A percentile compares a stretch with the other conserved stretches of the same genome.
Conservation (phyloP, 2,797 vertebrate species). For the Pteronotus mesoamericanus region DNA sequence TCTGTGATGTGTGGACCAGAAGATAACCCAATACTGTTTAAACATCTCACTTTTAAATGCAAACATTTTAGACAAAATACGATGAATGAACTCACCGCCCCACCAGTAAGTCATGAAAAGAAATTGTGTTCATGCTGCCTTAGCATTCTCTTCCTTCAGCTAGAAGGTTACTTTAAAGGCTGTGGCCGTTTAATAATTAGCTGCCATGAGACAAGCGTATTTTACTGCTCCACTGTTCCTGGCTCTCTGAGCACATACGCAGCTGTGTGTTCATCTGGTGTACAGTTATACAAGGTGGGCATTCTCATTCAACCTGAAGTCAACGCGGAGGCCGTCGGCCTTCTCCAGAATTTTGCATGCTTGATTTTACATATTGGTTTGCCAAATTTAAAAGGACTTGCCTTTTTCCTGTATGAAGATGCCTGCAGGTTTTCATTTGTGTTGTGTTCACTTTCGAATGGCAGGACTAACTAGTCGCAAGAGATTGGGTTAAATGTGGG, state of each 20-base stretch:
- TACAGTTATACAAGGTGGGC: background rate
- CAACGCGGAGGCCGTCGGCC: background rate
- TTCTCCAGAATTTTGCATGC: constrained; percentile 32
- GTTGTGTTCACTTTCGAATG: background rate
- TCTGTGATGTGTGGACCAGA: constrained; percentile 5
- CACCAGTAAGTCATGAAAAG: constrained; percentile 58
- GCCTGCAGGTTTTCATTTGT: background rate
- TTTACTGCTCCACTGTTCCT: background rate
- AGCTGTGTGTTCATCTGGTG: constrained; percentile 36
- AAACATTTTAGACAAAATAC: constrained; percentile 52
- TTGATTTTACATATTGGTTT: constrained; percentile 17
- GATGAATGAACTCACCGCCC: constrained; percentile 44
- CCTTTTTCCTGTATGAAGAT: background rate
- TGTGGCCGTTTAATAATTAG: constrained; percentile 58
- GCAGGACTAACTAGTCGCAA: background rate
- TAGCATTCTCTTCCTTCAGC: constrained; percentile 61
- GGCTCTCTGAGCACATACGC: background rate
- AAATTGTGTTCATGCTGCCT: constrained; percentile 13
- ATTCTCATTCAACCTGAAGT: constrained; percentile 33
- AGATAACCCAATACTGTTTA: constrained; percentile 48
- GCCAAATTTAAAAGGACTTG: background rate
- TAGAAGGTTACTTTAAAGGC: constrained; percentile 59
- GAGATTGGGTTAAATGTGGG: background rate
- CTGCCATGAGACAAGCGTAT: constrained; percentile 54
- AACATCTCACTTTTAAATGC: constrained; percentile 46